A percentile compares a stretch with the other conserved stretches of the same genome.
Evolutionary conservation across 2,797 vertebrate genomes (phyloP).

Genomic region (Cottoperca gobio): DNA sequence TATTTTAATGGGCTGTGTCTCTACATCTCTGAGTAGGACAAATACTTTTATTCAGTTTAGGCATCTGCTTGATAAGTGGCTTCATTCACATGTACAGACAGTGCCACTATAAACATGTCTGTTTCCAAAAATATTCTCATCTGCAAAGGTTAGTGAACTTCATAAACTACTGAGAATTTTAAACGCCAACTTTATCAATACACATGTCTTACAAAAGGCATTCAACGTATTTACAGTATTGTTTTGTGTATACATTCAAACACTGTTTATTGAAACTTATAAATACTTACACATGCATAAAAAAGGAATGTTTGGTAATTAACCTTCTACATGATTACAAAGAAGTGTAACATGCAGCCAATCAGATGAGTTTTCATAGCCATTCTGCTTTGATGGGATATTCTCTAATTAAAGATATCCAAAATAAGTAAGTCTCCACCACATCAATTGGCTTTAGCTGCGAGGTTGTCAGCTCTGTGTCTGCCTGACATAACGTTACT

Average conservation of each 20-base stretch:
- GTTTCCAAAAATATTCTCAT: neutral
- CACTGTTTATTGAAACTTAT: neutral
- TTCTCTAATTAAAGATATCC: neutral
- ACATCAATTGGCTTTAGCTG: too few relatives aligned
- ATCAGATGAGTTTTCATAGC: neutral
- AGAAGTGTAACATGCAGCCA: neutral
- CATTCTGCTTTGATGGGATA: slow-evolving; percentile 4
- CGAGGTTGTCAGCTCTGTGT: too few relatives aligned
- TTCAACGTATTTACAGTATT: neutral
- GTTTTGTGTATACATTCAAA: neutral
- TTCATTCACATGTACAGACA: neutral
- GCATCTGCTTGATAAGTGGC: neutral
- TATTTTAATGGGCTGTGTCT: slow-evolving; percentile 42
- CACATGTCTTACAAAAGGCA: neutral
- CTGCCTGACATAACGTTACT: too few relatives aligned
- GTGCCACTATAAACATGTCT: neutral
- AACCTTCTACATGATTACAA: neutral
- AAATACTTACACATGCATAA: neutral
- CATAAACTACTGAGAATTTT: neutral
- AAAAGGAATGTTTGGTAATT: neutral
- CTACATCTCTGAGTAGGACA: neutral
- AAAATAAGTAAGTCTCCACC: too few relatives aligned
- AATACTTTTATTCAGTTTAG: neutral
- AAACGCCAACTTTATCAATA: neutral
- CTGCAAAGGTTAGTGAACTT: neutral